These are phyloP conservation scores for Brachymystax lenok DNA, from an alignment of 2,797 vertebrate genomes.

Conservation along the genomic window DNA sequence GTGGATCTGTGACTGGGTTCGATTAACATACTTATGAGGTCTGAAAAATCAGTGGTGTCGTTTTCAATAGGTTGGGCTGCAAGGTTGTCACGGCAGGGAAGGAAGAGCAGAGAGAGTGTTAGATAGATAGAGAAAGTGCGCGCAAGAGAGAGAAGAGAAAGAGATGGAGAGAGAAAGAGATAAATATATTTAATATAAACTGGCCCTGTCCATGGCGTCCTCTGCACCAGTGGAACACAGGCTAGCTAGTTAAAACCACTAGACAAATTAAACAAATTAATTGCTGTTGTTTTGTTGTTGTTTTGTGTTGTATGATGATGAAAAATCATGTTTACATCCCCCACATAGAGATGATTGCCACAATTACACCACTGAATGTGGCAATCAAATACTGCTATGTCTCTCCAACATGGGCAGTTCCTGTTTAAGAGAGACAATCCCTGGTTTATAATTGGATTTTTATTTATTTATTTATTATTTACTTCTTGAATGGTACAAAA, in stretches of 20 bases:
- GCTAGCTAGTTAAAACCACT: conserved; percentile 59
- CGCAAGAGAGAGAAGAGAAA: background rate
- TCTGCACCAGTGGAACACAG: conserved; percentile 27
- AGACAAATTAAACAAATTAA: conserved; percentile 48
- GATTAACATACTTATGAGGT: conserved; percentile 46
- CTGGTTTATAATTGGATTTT: conserved; percentile 3
- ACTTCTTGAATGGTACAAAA: conserved; percentile 16
- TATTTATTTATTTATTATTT: conserved; percentile 18
- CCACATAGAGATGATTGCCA: conserved; percentile 15
- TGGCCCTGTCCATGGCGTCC: conserved; percentile 50
- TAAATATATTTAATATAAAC: conserved; percentile 20
- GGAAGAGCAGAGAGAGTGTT: conserved; percentile 17
- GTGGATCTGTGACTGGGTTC: conserved; percentile 41
- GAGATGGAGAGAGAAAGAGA: background rate
- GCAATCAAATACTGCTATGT: conserved; percentile 1
- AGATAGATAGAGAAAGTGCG: background rate
- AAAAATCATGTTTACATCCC: conserved; percentile 33
- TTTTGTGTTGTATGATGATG: conserved; percentile 21
- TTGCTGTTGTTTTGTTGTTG: conserved; percentile 13
- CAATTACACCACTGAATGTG: conserved; percentile 14
- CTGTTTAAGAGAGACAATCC: conserved; percentile 22
- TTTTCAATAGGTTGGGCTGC: conserved; percentile 33
- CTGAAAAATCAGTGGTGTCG: conserved; percentile 37
- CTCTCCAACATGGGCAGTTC: conserved; percentile 15
- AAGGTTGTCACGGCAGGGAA: conserved; percentile 42